phyloP scores from a whole-genome alignment of 2,797 vertebrate genomes.

The Scleropages formosus region DNA sequence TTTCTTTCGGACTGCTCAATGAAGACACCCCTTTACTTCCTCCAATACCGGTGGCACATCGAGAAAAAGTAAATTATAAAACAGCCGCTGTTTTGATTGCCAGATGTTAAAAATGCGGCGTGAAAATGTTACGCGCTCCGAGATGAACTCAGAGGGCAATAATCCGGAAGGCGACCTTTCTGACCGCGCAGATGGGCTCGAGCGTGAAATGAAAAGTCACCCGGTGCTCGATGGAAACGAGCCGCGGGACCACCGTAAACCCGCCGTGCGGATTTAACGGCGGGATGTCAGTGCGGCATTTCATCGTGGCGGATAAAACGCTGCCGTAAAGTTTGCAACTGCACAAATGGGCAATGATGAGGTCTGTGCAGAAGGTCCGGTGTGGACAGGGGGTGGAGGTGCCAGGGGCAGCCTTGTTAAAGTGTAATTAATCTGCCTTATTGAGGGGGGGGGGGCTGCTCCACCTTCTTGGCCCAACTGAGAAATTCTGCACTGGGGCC shows the following conservation, averaged over 20 bases:
- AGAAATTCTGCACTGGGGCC: no score
- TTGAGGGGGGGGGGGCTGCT: neutral
- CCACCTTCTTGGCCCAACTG: no score
- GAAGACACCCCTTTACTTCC: neutral
- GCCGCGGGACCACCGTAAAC: neutral
- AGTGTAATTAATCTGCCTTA: neutral
- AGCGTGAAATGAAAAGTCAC: conserved; percentile 12
- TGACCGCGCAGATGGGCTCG: neutral
- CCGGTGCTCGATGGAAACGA: neutral
- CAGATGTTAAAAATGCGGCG: neutral
- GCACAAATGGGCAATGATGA: conserved; percentile 18
- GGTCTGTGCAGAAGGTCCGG: neutral
- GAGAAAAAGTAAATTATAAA: conserved; percentile 12
- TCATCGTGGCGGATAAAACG: conserved; percentile 18
- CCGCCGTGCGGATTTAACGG: neutral
- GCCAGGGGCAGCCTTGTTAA: neutral
- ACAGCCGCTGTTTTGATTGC: neutral
- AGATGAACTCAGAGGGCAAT: conserved; percentile 3
- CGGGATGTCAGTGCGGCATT: neutral
- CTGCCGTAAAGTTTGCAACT: conserved; percentile 12
- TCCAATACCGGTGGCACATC: neutral
- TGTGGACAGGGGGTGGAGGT: neutral
- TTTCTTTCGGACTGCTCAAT: neutral
- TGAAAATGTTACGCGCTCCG: neutral
- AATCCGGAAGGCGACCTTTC: conserved; percentile 10